Percentiles rank a stretch among this genome's conserved stretches.
Evolutionary conservation across 2,113 vertebrate species (phyloP).

Genomic region (Hyperopisus bebe): DNA sequence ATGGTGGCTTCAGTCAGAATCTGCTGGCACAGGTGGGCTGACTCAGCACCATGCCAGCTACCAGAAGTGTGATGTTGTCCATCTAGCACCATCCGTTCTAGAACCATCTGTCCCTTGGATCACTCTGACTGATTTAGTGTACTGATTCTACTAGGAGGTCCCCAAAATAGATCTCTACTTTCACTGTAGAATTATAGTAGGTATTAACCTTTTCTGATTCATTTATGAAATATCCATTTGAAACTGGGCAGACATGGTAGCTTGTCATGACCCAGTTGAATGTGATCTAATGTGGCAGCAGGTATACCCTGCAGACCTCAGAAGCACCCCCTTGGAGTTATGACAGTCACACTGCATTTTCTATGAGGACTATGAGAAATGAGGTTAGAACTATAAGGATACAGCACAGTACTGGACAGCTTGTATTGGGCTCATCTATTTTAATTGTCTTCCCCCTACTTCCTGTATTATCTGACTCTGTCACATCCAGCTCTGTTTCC

Average conservation of each 20-base stretch:
- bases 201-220: neutral
- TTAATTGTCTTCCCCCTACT: neutral
- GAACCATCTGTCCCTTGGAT: conserved; percentile 3
- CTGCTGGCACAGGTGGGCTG: neutral
- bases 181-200: neutral
- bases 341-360: neutral
- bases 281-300: neutral
- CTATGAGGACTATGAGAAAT: neutral
- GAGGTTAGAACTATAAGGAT: neutral
- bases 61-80: neutral
- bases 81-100: neutral
- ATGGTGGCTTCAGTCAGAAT: neutral
- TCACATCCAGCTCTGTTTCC: neutral
- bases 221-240: neutral
- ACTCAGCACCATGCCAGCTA: neutral
- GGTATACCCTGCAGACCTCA: neutral
- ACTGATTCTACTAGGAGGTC: neutral
- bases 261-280: neutral
- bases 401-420: neutral
- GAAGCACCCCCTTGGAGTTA: neutral
- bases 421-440: neutral
- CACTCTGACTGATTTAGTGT: neutral
- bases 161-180: neutral
- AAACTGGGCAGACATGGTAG: neutral
- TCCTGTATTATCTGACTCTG: neutral